Base-by-base conservation (phyloP, 2,888 invertebrate species). In the Melanostoma scalare region DNA sequence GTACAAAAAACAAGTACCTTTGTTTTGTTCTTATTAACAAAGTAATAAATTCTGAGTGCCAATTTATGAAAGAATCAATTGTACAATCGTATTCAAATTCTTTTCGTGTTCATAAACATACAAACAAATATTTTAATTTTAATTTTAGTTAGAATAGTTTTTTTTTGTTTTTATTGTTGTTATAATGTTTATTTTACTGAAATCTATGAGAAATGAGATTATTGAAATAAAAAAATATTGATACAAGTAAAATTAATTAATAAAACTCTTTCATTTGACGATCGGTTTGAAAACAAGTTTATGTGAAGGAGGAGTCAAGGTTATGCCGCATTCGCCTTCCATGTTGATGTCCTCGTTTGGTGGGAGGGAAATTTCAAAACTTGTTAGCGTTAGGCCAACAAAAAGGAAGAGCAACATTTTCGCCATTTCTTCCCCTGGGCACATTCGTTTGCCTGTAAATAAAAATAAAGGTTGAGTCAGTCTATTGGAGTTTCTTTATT, bases 341-440 rank as follows among this genome's bases (percentile, higher is more conserved):
- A 96, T 92, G 87, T 94, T 92, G 0, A 94, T 91, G 0, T 89
- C 88, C 0, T 91, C 89, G n/a, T 88, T 89, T 4, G 88, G 58
- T 30, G 91, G 89, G 9, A 93, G 76, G 0, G 89, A 88, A 31
- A 94, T 82, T 2, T 88, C 82, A 87, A 94, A 95, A 3, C 93
- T 92, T 6, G 94, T 92, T 0, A 96, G 88, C 6, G 96, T 92
- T 44, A 93, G 92, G 0, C 94, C 94, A 5, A 93, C 92, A 58
- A 94, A 94, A 1, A 96, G 89, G 76, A 93, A 93, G 35, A 95
- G 88, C 31, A 94, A 88, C 94, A 96, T 96, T 85, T 93, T 93
- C 0, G 96, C 96, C 52, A 97, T 90, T 88, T 97, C 96, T 81
- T 97, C 96, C 0, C 97, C 97, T 0, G 96, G 93, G 88, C 97